A percentile compares a stretch with the other conserved stretches of the same genome.
phyloP scores from a whole-genome alignment of 2,888 invertebrate genomes.

The Cryptus viduatorius region DNA sequence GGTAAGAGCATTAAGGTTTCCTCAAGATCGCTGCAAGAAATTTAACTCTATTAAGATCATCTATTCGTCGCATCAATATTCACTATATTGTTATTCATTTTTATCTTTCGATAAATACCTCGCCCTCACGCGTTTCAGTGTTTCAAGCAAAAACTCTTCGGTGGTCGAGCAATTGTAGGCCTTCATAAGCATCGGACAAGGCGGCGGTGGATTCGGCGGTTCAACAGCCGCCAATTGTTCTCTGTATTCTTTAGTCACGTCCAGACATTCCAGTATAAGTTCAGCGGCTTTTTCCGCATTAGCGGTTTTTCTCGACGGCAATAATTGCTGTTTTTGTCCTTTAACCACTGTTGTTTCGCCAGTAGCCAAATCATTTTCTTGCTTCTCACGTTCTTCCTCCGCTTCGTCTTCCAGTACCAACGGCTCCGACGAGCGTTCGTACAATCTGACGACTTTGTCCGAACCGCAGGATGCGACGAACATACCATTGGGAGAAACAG shows the following conservation, averaged over 20 bases:
- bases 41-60: not conserved
- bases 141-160: conserved; percentile 93
- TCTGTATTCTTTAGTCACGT: conserved; percentile 89
- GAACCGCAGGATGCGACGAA: conserved; percentile 93
- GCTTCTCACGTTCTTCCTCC: conserved; percentile 93
- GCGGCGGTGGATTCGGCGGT: conserved; percentile 86
- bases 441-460: conserved; percentile 95
- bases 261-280: conserved; percentile 95
- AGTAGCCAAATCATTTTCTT: conserved; percentile 90
- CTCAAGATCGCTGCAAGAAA: conserved; percentile 92
- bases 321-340: conserved; percentile 90
- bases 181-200: conserved; percentile 92
- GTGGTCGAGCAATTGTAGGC: conserved; percentile 91
- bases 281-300: conserved; percentile 96
- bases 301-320: conserved; percentile 95
- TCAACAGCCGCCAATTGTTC: conserved; percentile 87
- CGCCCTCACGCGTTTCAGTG: conserved; percentile 91
- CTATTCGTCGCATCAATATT: not conserved
- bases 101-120: conserved; percentile 86
- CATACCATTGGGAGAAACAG: conserved; percentile 93
- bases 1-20: conserved; percentile 95
- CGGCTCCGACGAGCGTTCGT: conserved; percentile 94
- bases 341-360: conserved; percentile 90
- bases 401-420: conserved; percentile 96
- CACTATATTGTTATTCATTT: too few relatives aligned